A percentile compares a stretch with the other conserved stretches of the same genome.
Conservation (phyloP, 53 echinoderm and acorn worm species). For the Henricia sp. region DNA sequence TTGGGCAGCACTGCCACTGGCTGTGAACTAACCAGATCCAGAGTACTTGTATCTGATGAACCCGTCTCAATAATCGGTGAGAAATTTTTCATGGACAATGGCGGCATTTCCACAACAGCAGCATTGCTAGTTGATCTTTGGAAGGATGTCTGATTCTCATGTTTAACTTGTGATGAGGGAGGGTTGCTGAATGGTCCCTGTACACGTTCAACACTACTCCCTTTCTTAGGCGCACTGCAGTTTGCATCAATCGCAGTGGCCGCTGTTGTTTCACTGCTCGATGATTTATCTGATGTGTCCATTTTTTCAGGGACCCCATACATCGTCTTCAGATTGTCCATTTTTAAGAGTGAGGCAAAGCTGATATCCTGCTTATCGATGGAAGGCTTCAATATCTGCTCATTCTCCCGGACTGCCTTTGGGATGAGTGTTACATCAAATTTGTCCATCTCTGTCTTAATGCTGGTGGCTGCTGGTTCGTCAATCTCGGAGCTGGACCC, state of each 20-base stretch:
- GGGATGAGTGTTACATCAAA: constrained; percentile 73
- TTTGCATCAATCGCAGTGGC: not conserved
- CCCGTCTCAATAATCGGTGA: constrained; percentile 88
- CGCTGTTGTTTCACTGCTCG: not conserved
- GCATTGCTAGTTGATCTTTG: constrained; percentile 39
- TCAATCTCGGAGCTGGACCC: constrained; percentile 59
- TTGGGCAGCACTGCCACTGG: constrained; percentile 19
- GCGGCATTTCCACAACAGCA: not conserved
- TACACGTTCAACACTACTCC: not conserved
- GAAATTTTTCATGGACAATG: constrained; percentile 48
- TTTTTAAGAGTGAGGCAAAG: constrained; percentile 73
- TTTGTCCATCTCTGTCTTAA: constrained; percentile 62
- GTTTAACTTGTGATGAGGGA: constrained; percentile 7
- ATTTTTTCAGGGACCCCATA: constrained; percentile 54
- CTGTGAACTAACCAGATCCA: constrained; percentile 73
- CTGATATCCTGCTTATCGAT: constrained; percentile 63
- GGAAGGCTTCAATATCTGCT: constrained; percentile 73
- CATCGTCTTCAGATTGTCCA: constrained; percentile 62
- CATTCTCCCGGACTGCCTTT: constrained; percentile 66
- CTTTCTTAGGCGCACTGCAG: not conserved
- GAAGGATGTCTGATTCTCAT: constrained; percentile 40
- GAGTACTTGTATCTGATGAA: constrained; percentile 65
- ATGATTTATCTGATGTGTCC: constrained; percentile 44
- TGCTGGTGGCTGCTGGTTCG: constrained; percentile 51
- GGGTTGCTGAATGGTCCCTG: constrained; percentile 36